A percentile compares a stretch with the other conserved stretches of the same genome.
phyloP scores from a whole-genome alignment of 2,113 vertebrate genomes.

The Mustela nigripes region DNA sequence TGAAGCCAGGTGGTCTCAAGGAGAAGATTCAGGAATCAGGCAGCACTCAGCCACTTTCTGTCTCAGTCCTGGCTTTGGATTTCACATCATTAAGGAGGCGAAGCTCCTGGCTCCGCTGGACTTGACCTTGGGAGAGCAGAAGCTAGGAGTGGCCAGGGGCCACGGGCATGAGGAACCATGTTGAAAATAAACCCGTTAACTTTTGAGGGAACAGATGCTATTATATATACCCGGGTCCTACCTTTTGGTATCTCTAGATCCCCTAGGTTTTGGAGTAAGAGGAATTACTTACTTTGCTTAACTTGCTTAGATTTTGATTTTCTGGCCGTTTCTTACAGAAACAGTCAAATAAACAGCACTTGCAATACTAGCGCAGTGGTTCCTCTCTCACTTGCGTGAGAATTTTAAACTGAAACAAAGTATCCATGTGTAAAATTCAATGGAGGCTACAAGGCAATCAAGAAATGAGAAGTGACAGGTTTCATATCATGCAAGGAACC shows the following conservation, averaged over 20 bases:
- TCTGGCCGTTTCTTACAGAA: neutral
- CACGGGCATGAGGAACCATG: too few species aligned
- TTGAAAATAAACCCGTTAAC: too few species aligned
- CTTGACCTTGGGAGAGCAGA: neutral
- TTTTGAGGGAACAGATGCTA: neutral
- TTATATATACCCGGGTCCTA: accelerated
- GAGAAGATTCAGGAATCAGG: too few species aligned
- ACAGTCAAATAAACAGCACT: neutral
- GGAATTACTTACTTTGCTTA: neutral
- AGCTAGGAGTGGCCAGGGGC: neutral
- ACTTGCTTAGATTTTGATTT: neutral
- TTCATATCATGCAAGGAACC: too few species aligned
- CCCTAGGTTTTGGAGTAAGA: neutral
- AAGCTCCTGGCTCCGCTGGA: neutral
- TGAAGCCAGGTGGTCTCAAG: neutral
- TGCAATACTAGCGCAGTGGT: neutral
- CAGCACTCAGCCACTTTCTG: accelerated
- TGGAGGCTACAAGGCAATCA: neutral
- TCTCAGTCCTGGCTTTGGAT: neutral
- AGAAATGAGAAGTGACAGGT: neutral
- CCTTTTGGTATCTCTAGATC: neutral
- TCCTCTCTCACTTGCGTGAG: neutral
- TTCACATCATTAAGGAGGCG: neutral
- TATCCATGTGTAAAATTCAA: too few species aligned
- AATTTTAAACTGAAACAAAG: neutral